Evolutionary conservation across 2,797 vertebrate genomes (phyloP).

Genomic region (Melanotaenia boesemani): DNA sequence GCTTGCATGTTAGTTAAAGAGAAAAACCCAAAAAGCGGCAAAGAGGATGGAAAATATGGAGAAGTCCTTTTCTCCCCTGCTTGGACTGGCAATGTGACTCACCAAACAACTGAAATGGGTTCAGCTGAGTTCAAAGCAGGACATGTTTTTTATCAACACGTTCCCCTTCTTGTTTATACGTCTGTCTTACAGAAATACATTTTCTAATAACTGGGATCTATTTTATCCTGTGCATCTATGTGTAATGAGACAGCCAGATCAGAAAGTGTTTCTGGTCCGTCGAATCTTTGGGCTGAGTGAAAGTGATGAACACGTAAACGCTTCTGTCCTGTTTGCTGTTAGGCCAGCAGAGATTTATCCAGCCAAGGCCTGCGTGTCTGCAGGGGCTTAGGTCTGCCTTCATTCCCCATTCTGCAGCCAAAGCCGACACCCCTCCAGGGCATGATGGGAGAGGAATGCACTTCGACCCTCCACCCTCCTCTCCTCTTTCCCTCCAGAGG

Average conservation of each 20-base stretch:
- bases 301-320: constrained; percentile 37
- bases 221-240: constrained; percentile 12
- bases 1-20: constrained; percentile 36
- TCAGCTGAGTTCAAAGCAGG: constrained; percentile 58
- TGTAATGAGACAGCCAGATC: constrained; percentile 4
- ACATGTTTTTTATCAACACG: constrained; percentile 61
- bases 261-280: constrained; percentile 13
- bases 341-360: constrained; percentile 49
- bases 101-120: constrained; percentile 59
- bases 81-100: constrained; percentile 67
- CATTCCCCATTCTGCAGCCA: constrained; percentile 67
- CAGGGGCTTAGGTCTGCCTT: constrained; percentile 69
- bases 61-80: constrained; percentile 49
- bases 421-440: constrained; percentile 73
- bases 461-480: constrained; percentile 67
- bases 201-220: constrained; percentile 9
- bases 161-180: constrained; percentile 40
- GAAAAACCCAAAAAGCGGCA: constrained; percentile 44
- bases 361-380: constrained; percentile 68
- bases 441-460: constrained; percentile 72
- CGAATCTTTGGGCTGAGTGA: constrained; percentile 12
- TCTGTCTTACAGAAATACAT: constrained; percentile 29
- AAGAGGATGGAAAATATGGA: constrained; percentile 62
- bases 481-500: constrained; percentile 62
- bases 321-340: constrained; percentile 33